Conservation (phyloP, 2,113 vertebrate species). For the Lanius collurio region DNA sequence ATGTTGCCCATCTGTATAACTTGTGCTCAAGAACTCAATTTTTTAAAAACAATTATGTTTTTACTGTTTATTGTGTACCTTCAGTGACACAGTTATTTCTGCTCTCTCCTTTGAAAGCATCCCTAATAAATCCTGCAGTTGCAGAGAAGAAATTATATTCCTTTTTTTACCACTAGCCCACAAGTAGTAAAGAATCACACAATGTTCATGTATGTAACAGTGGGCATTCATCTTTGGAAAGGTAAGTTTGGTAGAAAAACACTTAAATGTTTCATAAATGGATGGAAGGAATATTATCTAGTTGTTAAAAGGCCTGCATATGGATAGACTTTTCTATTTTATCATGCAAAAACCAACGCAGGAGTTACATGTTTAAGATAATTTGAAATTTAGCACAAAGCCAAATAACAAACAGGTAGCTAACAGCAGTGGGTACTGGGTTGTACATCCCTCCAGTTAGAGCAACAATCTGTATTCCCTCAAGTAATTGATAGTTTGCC, state of each 20-base stretch:
- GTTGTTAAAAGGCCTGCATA: neutral
- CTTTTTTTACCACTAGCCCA: neutral
- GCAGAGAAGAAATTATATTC: neutral
- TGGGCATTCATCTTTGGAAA: neutral
- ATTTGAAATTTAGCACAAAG: neutral
- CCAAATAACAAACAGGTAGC: neutral
- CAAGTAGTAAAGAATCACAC: neutral
- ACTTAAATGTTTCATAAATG: neutral
- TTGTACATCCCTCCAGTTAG: neutral
- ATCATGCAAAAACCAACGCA: neutral
- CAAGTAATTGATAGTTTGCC: neutral
- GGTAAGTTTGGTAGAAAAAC: neutral
- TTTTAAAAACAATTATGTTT: neutral
- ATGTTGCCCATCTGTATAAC: neutral
- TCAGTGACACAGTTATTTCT: neutral
- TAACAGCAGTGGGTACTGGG: neutral
- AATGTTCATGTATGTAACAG: neutral
- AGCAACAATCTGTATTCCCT: neutral
- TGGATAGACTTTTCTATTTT: neutral
- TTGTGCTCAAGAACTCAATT: neutral
- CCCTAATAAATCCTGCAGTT: neutral
- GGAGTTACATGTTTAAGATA: neutral
- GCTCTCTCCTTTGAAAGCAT: neutral
- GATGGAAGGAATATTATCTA: neutral
- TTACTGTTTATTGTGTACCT: rapidly evolving